Evolutionary conservation across 2,888 invertebrate genomes (phyloP).

Genomic region (Brenthis hecate): DNA sequence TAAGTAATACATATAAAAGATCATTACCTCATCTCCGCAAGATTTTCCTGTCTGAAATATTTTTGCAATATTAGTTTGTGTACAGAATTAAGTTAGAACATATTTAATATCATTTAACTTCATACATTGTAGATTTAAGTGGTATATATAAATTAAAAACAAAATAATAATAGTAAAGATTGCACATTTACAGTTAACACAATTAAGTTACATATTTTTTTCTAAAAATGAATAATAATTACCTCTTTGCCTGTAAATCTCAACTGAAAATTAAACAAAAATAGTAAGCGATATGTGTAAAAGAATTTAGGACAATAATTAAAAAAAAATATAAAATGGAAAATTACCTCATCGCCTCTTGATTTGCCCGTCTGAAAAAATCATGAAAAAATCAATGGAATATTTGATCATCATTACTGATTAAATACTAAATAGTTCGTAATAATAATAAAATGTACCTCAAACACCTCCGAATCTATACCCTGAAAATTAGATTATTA

Average conservation of each 20-base stretch:
- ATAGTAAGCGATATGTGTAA: not conserved
- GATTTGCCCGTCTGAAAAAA: constrained; percentile 64
- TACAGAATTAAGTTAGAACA: no score
- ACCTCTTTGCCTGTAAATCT: constrained; percentile 10
- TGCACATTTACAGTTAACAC: no score
- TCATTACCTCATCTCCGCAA: constrained; percentile 51
- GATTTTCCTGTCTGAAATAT: constrained; percentile 58
- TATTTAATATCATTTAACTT: no score
- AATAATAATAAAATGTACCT: constrained; percentile 49
- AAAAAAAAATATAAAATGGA: not conserved
- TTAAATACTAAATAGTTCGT: not conserved
- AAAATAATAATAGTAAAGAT: no score
- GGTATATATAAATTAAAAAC: no score
- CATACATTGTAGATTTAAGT: no score
- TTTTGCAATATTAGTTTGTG: constrained; percentile 7
- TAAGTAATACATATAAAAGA: not conserved
- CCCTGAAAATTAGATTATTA: constrained; percentile 55
- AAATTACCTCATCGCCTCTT: constrained; percentile 60
- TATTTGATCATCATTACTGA: not conserved
- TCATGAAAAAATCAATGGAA: constrained; percentile 21
- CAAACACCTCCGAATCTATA: constrained; percentile 69
- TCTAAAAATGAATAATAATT: not conserved
- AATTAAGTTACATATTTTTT: no score
- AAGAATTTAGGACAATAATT: constrained; percentile 5
- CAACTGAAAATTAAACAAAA: constrained; percentile 3